Conservation (phyloP, 2,888 invertebrate genomes). For the Phytoseiulus persimilis region DNA sequence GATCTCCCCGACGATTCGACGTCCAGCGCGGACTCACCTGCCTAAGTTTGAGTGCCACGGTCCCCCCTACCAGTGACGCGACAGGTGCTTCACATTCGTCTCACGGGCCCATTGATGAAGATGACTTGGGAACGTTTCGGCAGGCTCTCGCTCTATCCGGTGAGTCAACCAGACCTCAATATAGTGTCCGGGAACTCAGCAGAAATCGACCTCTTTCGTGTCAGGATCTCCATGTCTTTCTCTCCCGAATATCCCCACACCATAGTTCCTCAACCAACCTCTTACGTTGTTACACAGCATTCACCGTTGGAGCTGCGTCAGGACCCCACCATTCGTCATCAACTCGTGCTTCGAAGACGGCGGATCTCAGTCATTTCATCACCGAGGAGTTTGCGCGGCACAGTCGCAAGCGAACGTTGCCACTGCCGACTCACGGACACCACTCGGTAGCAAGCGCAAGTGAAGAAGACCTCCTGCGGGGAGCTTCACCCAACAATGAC, state of each 20-base stretch:
- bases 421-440: not conserved
- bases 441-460: constrained; percentile 16
- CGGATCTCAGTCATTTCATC: constrained; percentile 63
- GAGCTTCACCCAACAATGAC: constrained; percentile 62
- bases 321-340: constrained; percentile 30
- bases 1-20: constrained; percentile 25
- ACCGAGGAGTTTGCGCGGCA: constrained; percentile 63
- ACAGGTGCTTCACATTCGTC: constrained; percentile 39
- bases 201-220: no score
- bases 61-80: constrained; percentile 39
- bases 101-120: constrained; percentile 50
- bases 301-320: constrained; percentile 15
- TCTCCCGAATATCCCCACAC: no score
- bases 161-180: constrained; percentile 46
- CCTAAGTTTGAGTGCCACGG: constrained; percentile 39
- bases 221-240: no score
- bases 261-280: no score
- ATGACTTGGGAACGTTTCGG: constrained; percentile 64
- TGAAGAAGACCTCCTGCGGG: constrained; percentile 43
- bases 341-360: constrained; percentile 44
- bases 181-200: not conserved
- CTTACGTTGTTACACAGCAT: not conserved
- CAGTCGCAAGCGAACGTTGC: constrained; percentile 51
- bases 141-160: constrained; percentile 63
- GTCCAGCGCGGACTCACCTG: constrained; percentile 37